phyloP scores from a whole-genome alignment of 2,113 vertebrate genomes.

The Zosterops lateralis region DNA sequence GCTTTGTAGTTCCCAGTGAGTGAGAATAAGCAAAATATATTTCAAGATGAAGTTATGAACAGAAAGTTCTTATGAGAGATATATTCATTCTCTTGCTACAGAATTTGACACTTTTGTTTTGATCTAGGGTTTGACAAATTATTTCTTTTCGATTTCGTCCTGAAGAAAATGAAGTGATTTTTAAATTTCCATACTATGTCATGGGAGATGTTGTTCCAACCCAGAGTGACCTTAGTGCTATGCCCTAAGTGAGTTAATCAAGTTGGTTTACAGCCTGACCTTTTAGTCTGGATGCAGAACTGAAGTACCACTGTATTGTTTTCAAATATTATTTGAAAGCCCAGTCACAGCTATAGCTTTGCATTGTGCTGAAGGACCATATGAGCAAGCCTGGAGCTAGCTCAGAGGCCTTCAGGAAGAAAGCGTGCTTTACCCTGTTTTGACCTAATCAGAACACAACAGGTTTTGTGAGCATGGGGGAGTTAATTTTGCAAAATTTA shows the following conservation, averaged over 20 bases:
- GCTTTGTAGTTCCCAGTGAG: background rate
- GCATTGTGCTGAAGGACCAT: background rate
- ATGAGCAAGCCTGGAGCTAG: background rate
- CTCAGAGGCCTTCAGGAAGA: background rate
- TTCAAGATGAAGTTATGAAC: background rate
- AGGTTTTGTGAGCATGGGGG: background rate
- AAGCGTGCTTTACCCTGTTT: background rate
- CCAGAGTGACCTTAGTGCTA: background rate
- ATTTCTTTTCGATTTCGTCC: background rate
- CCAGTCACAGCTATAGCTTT: background rate
- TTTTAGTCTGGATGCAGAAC: background rate
- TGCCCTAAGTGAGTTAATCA: background rate
- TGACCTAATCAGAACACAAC: background rate
- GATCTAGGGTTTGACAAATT: background rate
- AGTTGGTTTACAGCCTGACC: background rate
- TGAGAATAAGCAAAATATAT: background rate
- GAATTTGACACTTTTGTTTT: background rate
- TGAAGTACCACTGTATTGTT: background rate
- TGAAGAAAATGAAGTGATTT: background rate
- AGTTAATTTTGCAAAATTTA: background rate
- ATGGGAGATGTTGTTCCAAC: background rate
- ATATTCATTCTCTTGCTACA: background rate
- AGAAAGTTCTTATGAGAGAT: background rate
- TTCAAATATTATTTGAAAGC: background rate
- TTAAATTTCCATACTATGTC: background rate